Evolutionary conservation across 2,797 vertebrate species (phyloP).

Genomic region (Lates japonicus): DNA sequence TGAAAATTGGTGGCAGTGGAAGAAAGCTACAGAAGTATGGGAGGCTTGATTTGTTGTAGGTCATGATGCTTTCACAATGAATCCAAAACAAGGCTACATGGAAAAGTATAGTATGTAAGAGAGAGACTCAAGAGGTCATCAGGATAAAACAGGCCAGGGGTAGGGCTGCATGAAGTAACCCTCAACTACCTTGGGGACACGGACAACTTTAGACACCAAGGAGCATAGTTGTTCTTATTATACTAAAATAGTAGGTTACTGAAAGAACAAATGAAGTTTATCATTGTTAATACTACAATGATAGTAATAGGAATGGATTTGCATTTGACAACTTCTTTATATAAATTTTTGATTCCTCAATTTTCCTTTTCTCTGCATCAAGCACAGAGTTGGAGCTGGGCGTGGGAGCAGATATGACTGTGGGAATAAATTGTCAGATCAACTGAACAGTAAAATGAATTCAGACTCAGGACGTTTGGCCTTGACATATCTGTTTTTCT

Average conservation of each 20-base stretch:
- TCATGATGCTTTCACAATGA: not conserved
- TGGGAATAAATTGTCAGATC: conserved; percentile 5
- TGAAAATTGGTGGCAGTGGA: not conserved
- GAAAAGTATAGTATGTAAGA: not conserved
- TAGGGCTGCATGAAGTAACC: no score
- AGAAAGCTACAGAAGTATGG: not conserved
- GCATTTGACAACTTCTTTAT: not conserved
- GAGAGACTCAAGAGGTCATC: not conserved
- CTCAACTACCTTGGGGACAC: no score
- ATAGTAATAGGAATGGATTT: not conserved
- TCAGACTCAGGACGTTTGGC: not conserved
- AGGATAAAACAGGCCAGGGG: not conserved
- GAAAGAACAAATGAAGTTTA: no score
- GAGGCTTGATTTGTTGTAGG: not conserved
- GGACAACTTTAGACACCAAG: no score
- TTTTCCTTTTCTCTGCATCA: not conserved
- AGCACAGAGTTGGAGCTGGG: not conserved
- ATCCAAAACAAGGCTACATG: not conserved
- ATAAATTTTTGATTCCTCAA: not conserved
- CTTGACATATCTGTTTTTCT: conserved; percentile 3
- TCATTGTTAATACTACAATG: no score
- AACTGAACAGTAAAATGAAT: not conserved
- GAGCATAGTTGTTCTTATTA: no score
- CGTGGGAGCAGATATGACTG: not conserved
- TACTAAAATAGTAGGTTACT: no score